phyloP scores from a whole-genome alignment of 2,113 vertebrate species.

The Bettongia penicillata region DNA sequence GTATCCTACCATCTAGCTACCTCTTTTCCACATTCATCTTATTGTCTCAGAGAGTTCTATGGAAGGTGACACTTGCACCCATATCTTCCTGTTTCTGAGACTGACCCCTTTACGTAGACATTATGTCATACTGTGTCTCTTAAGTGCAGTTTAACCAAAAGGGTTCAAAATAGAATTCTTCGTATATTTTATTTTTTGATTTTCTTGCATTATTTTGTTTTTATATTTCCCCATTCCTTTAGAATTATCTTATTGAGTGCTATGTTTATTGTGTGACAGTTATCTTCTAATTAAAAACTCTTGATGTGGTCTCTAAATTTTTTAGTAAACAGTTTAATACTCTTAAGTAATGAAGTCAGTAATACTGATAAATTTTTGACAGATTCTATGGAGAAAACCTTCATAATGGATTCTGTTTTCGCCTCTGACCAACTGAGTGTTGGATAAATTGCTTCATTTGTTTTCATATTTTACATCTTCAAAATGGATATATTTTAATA shows the following conservation, averaged over 20 bases:
- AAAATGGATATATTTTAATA: slow-evolving; percentile 43
- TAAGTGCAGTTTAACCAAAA: not conserved
- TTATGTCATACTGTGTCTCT: not conserved
- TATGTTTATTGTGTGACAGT: slow-evolving; percentile 24
- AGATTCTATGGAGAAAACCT: not conserved
- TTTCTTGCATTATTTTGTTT: not conserved
- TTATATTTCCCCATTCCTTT: slow-evolving; percentile 38
- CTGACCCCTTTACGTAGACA: not conserved
- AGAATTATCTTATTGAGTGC: slow-evolving; percentile 29
- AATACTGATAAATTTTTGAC: not conserved
- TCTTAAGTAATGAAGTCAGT: not conserved
- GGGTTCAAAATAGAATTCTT: not conserved
- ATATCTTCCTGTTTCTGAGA: not conserved
- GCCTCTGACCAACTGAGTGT: not conserved
- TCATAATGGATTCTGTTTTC: slow-evolving; percentile 5
- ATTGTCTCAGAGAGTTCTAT: not conserved
- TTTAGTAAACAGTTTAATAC: not conserved
- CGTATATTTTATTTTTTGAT: slow-evolving; percentile 24
- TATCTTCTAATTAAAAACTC: slow-evolving; percentile 13
- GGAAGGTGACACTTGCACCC: not conserved
- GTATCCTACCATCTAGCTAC: not conserved
- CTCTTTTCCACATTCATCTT: not conserved
- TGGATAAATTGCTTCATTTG: slow-evolving; percentile 40
- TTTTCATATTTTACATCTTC: slow-evolving; percentile 16
- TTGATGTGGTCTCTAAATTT: not conserved